Base-by-base conservation (phyloP, 2,113 vertebrate genomes). In the Sebastes fasciatus region DNA sequence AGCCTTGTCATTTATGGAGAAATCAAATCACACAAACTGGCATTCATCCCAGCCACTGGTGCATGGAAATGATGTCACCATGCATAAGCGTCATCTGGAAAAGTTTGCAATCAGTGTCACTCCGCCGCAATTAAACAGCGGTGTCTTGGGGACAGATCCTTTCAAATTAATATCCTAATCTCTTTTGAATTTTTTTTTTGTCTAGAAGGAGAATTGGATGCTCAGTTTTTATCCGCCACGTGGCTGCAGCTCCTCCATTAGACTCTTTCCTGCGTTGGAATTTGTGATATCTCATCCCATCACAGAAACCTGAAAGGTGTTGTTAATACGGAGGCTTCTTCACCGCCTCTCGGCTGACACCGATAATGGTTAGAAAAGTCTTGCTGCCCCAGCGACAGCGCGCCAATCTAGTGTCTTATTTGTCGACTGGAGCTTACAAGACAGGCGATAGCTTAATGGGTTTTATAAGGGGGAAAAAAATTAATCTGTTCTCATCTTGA, bases 21-120 rank as follows among this genome's bases (percentile, higher is more conserved):
- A 89, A 90, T 94, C 77, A 94, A 93, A 91, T 94, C 92, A 88
- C 87, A 83, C 83, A 78, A 90, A 92, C 91, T 93, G 91, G 89
- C 91, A 87, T 91, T 91, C 88, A 85, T 88, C 86, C 88, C 84
- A 34, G 82, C 14, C 82, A 82, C 80, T 87, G 92, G 91, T 91
- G 89, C 89, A 83, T 90, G 87, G 85, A 58, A 73, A 48, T 92
- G 84, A 92, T 93, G 92, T 91, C 92, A 92, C 72, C 78, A 5
- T 42, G 71, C 83, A 89, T 93, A 51, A 92, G 82, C 86, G 40
- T 93, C 92, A 91, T 86, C 76, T 43, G 85, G 83, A 85, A 80
- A 89, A 88, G 86, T 93, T 90, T 89, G 82, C 91, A 89, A 90
- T 92, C 90, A 90, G 80, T 84, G 86, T 92, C 87, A 76, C 52